Evolutionary conservation across 2,113 vertebrate genomes (phyloP).

Genomic region (Calyptommatus sinebrachiatus): DNA sequence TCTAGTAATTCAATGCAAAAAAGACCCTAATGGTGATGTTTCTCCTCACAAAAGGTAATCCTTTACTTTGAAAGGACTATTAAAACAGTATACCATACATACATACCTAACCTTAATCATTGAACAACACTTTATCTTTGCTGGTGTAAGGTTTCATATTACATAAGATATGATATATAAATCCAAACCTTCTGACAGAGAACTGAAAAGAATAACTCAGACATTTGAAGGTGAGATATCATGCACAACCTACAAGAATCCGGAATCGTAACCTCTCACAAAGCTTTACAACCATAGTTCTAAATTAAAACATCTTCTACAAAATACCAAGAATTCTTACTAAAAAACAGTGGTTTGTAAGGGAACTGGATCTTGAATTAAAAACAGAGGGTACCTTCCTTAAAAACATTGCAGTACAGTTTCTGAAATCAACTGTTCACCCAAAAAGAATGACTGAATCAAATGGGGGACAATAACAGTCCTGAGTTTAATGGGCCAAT

Average conservation of each 20-base stretch:
- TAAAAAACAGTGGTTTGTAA: conserved; percentile 53
- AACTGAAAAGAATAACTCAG: conserved; percentile 55
- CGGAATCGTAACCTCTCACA: conserved; percentile 60
- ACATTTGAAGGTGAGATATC: conserved; percentile 60
- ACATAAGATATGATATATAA: conserved; percentile 26
- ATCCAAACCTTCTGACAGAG: conserved; percentile 43
- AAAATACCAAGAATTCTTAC: conserved; percentile 58
- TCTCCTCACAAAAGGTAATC: no score
- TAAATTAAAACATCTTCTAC: conserved; percentile 52
- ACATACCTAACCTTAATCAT: no score
- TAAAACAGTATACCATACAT: conserved; percentile 20
- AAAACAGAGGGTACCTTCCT: conserved; percentile 29
- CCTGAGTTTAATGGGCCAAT: no score
- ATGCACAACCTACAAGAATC: conserved; percentile 55
- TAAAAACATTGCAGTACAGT: not conserved
- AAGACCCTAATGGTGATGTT: no score
- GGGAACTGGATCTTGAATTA: conserved; percentile 56
- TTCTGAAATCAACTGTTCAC: not conserved
- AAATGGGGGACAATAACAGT: no score
- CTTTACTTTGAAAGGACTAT: no score
- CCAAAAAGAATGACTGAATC: no score
- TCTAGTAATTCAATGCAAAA: no score
- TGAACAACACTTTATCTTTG: not conserved
- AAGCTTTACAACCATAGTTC: conserved; percentile 47
- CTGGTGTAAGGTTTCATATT: conserved; percentile 12